Conservation (phyloP, 2,797 vertebrate species). For the Gymnoscopelus microlampas region DNA sequence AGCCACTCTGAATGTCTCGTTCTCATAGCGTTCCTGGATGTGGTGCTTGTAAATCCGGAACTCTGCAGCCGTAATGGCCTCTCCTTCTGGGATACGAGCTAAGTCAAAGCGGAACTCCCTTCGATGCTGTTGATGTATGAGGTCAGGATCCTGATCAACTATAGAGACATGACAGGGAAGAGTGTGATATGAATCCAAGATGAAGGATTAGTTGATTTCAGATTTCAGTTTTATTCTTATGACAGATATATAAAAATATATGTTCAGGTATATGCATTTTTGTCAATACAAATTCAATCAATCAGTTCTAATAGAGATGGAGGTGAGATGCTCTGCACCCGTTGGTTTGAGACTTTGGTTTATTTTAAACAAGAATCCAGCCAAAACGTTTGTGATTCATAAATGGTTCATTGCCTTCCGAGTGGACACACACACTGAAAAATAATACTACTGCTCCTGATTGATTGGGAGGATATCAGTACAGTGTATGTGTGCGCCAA, state of each 20-base stretch:
- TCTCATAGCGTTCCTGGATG: constrained; percentile 85
- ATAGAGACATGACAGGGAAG: constrained; percentile 5
- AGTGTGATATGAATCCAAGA: too few relatives aligned
- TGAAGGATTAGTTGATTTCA: too few relatives aligned
- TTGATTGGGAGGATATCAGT: constrained; percentile 31
- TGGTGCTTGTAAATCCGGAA: constrained; percentile 95
- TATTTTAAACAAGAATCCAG: neutral
- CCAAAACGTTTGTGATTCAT: neutral
- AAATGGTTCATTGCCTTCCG: constrained; percentile 15
- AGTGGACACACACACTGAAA: constrained; percentile 23
- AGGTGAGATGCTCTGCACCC: neutral
- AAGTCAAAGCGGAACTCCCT: constrained; percentile 93
- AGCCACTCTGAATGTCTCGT: constrained; percentile 90
- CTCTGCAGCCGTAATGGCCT: constrained; percentile 91
- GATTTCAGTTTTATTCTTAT: too few relatives aligned
- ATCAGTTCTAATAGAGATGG: neutral
- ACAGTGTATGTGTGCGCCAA: constrained; percentile 33
- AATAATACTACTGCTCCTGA: constrained; percentile 21
- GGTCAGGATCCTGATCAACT: constrained; percentile 90
- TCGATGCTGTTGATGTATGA: constrained; percentile 84
- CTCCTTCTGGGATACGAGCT: constrained; percentile 92
- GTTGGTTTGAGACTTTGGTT: constrained; percentile 9
- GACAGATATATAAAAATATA: too few relatives aligned
- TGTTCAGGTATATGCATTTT: too few relatives aligned
- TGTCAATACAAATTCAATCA: too few relatives aligned